Percentiles rank a stretch among this genome's conserved stretches.
Evolutionary conservation across 2,888 invertebrate species (phyloP).

Genomic region (Belgica antarctica): DNA sequence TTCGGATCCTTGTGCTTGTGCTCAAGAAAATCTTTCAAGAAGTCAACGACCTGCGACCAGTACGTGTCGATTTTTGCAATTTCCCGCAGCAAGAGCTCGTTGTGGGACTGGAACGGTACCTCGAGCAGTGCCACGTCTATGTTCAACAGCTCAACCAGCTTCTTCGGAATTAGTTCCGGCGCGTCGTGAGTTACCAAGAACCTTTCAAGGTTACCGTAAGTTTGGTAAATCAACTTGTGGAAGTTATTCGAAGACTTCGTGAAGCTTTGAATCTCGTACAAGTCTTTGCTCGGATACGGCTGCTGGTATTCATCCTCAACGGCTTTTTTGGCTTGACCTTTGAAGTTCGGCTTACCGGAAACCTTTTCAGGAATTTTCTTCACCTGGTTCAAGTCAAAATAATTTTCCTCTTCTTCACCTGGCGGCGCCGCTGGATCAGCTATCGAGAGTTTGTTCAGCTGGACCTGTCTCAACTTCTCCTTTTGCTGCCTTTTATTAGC

Average conservation of each 20-base stretch:
- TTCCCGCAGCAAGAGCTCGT: background rate
- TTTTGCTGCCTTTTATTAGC: too few relatives aligned
- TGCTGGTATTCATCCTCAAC: background rate
- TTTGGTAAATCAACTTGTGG: background rate
- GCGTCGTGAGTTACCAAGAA: constrained; percentile 19
- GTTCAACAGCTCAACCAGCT: background rate
- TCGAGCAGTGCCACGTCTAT: constrained; percentile 6
- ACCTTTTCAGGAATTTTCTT: background rate
- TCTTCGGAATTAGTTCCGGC: background rate
- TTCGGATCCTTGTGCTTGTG: constrained; percentile 10
- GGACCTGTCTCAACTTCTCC: too few relatives aligned
- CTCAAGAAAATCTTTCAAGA: background rate
- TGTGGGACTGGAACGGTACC: constrained; percentile 25
- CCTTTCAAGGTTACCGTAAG: constrained; percentile 12
- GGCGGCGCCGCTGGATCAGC: too few relatives aligned
- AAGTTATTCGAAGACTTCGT: background rate
- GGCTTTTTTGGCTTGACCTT: background rate
- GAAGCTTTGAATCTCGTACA: background rate
- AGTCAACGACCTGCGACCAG: constrained; percentile 7
- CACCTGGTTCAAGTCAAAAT: constrained; percentile 5
- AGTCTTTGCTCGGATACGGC: constrained; percentile 14
- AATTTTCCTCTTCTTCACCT: constrained; percentile 22
- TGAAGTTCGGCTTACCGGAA: too few relatives aligned
- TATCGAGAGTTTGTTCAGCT: too few relatives aligned
- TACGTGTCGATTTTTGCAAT: background rate